phyloP scores from a whole-genome alignment of 1,140 invertebrate genomes.

The Pachyrhynchus sulphureomaculatus region DNA sequence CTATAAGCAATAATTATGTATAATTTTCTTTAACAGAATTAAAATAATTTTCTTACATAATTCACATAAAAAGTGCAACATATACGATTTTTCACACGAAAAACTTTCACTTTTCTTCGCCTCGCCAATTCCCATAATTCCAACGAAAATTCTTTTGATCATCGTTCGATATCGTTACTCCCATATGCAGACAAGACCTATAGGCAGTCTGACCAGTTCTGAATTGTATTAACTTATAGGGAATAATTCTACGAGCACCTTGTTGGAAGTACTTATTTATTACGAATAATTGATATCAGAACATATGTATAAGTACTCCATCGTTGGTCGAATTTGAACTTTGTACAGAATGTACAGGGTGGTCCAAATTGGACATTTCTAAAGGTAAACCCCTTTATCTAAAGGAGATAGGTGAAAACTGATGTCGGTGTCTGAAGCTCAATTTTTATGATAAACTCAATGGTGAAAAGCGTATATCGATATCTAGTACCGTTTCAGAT shows the following conservation, averaged over 20 bases:
- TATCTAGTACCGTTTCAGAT: too few species aligned
- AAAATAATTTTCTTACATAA: not conserved
- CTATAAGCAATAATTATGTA: too few species aligned
- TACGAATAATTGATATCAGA: not conserved
- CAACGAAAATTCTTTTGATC: not conserved
- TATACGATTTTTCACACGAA: not conserved
- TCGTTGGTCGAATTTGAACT: too few species aligned
- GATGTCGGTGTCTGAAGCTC: too few species aligned
- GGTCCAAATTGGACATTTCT: too few species aligned
- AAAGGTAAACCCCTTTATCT: too few species aligned
- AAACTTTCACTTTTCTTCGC: constrained; percentile 13
- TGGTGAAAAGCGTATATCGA: too few species aligned
- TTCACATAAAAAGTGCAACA: not conserved
- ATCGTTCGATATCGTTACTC: not conserved
- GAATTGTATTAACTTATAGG: constrained; percentile 4
- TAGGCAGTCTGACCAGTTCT: not conserved
- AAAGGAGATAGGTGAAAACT: too few species aligned
- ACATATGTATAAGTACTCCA: too few species aligned
- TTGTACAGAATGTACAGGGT: too few species aligned
- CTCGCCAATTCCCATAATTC: constrained; percentile 12
- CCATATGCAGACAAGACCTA: constrained; percentile 3
- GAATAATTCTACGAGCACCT: not conserved
- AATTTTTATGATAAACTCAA: too few species aligned
- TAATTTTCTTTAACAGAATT: too few species aligned
- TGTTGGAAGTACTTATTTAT: not conserved